Evolutionary conservation across 2,797 vertebrate species (phyloP).

Genomic region (Gouania willdenowi): DNA sequence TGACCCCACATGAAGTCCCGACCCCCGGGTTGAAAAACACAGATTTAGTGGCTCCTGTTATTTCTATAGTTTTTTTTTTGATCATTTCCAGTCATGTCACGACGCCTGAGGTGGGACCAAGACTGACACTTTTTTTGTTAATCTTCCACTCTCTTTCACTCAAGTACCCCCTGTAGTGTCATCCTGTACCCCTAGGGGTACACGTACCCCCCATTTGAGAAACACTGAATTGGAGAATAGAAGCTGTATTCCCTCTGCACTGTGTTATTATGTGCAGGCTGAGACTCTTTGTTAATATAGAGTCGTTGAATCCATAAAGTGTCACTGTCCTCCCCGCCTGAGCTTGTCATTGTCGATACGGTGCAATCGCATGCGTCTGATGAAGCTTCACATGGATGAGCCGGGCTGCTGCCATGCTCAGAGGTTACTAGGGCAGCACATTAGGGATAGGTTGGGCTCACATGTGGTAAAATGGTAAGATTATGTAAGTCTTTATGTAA

Average conservation of each 20-base stretch:
- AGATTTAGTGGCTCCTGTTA: no score
- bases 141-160: no score
- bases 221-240: no score
- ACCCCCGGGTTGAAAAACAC: no score
- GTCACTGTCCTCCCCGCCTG: background rate
- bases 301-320: conserved; percentile 17
- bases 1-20: no score
- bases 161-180: no score
- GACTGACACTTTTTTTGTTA: no score
- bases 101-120: no score
- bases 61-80: no score
- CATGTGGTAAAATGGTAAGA: conserved; percentile 74
- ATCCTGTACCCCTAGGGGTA: no score
- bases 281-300: conserved; percentile 2
- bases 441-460: conserved; percentile 67
- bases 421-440: conserved; percentile 65
- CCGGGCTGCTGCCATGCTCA: conserved; percentile 36
- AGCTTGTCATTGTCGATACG: conserved; percentile 21
- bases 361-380: conserved; percentile 13
- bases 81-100: no score
- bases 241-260: conserved; percentile 3
- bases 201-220: no score
- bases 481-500: conserved; percentile 83
- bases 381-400: conserved; percentile 50
- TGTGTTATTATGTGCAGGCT: background rate